Evolutionary conservation across 2,113 vertebrate species (phyloP), one percentile per base, ranked within the genome.

Genomic region (Tricholaema leucomelas): DNA sequence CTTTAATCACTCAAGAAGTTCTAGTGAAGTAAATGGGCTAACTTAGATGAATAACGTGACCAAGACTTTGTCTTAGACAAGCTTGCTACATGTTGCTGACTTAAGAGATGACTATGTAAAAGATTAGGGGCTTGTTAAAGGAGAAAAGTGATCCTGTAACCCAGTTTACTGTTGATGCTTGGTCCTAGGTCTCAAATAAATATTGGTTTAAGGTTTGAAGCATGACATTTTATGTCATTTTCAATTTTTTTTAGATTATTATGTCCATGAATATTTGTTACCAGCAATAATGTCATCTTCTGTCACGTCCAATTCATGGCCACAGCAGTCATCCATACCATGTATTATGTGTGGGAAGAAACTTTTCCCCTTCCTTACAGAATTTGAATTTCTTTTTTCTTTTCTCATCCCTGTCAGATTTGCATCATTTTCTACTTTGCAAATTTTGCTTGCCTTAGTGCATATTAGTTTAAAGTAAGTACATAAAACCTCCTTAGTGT

Each of bases 281-380:
- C 9, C 35, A 55, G 31, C 15, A 69, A 40, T 30, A 79, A 72
- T 2, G 19, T 18, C 4, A 28, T 76, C 58, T 74, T 30, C 33
- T 50, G 33, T 6, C 12, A 10, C 18, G 27, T 24, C 24, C 27
- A 78, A 12, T 77, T 74, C 42, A 74, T 48, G 42, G 42, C 56
- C 35, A 27, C 42, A 52, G 55, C 10, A 54, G 28, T 48, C 0
- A 0, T 19, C 33, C 20, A 17, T 31, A 33, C 3, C 55, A 31
- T 0, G 1, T n/a, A 60, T 59, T 52, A 86, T 19, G 33, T 28
- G 71, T 19, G 5, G 25, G 19, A 65, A 75, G 67, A 88, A 96
- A 88, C 7, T 9, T 20, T 70, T 74, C 16, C 20, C 81, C 56
- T 48, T 61, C 15, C 21, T 83, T 81, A 69, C 2, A 72, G 36